Base-by-base conservation (phyloP, 2,797 vertebrate genomes). In the Pagetopsis macropterus region DNA sequence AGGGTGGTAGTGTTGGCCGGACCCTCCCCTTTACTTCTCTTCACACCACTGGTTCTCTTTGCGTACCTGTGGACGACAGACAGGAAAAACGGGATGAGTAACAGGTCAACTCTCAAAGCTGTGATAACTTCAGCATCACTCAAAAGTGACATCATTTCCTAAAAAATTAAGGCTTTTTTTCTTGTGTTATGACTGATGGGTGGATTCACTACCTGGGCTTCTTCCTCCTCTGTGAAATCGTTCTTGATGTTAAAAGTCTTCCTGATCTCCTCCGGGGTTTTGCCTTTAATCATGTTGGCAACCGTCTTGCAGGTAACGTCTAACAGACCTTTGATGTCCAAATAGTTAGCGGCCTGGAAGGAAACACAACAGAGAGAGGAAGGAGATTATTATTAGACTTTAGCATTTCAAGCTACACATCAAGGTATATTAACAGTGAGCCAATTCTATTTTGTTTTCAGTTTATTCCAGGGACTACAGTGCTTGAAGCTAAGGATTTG, bases 181-280 rank as follows among this genome's bases (percentile, higher is more conserved):
- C 27, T 27, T 27, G 27, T 27, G 52, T 44, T 17, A 2, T 33
- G 37, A 63, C 31, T 52, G 51, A 55, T 11, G 41, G 41, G 17
- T 50, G 21, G 68, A 76, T 27, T 43, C 58, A 12, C 27, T 95
- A 99, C 98, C 98, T 99, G 98, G 94, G 97, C 98, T 93, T 99
- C 98, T 59, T 99, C 98, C 90, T 99, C 98, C 93, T 99, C 98
- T 88, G 98, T 99, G 85, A 99, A 99, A 91, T 99, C 98, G 84
- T 99, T 99, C 95, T 99, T 99, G 84, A 99, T 99, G 92, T 99
- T 99, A 93, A 99, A 99, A 15, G 98, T 99, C 95, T 99, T 99
- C 85, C 97, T 95, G 92, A 99, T 99, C 94, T 99, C 98, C 92
- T 99, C 98, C 45, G 97, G 98, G 89, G 98, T 99, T 94, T 99